A percentile compares a stretch with the other conserved stretches of the same genome.
These are phyloP conservation scores for Telmatochromis sp. DNA, from an alignment of 2,113 vertebrate species.

Conservation along the genomic window DNA sequence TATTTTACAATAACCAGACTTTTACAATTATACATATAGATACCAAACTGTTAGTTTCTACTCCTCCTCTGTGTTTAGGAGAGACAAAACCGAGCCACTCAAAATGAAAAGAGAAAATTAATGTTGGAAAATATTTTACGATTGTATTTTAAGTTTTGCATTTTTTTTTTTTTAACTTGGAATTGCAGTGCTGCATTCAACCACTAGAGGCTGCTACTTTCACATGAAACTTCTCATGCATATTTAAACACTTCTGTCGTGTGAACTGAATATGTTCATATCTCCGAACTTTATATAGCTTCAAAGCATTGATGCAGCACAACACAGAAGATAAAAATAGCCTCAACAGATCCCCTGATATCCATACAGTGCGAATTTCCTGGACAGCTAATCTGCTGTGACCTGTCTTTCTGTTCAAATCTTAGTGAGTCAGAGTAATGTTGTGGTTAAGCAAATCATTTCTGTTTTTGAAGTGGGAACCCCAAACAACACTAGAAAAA, in stretches of 20 bases:
- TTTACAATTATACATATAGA: neutral
- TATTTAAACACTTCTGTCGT: neutral
- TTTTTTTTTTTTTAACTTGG: neutral
- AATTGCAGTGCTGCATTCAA: neutral
- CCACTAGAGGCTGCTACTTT: conserved; percentile 24
- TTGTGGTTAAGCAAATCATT: neutral
- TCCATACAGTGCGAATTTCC: neutral
- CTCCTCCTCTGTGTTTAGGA: neutral
- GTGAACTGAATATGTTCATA: neutral
- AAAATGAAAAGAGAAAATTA: neutral
- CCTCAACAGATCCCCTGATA: neutral
- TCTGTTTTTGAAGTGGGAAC: neutral
- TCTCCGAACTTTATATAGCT: neutral
- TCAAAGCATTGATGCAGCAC: neutral
- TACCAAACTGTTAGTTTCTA: neutral
- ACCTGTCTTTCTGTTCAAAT: neutral
- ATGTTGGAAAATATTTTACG: neutral
- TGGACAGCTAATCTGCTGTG: conserved; percentile 5
- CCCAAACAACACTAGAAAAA: neutral
- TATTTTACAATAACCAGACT: neutral
- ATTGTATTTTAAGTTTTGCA: neutral
- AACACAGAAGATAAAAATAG: neutral
- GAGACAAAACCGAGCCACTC: neutral
- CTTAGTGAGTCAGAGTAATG: neutral
- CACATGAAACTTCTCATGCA: neutral